phyloP scores from a whole-genome alignment of 2,113 vertebrate genomes.

The Naja naja region DNA sequence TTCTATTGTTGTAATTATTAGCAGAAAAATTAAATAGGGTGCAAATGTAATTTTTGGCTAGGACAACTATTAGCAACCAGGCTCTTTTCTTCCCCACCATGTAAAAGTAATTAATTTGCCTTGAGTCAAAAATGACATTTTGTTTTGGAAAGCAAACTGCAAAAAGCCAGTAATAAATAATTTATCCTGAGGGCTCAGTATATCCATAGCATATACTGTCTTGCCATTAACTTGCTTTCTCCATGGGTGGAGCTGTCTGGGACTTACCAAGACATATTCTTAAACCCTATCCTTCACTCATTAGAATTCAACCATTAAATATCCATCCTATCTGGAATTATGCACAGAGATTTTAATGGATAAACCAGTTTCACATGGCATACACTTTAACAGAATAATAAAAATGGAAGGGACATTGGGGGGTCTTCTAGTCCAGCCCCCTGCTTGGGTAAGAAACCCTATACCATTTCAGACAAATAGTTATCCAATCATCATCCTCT shows the following conservation, averaged over 20 bases:
- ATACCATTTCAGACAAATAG: no score
- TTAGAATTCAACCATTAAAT: neutral
- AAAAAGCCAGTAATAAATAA: neutral
- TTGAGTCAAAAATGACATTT: neutral
- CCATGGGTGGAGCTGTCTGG: neutral
- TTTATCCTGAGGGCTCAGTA: neutral
- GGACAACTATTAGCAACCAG: neutral
- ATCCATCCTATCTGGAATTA: neutral
- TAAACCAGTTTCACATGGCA: neutral
- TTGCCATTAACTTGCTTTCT: neutral
- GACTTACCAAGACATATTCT: neutral
- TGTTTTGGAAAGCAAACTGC: neutral
- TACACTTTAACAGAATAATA: neutral
- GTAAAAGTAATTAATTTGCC: neutral
- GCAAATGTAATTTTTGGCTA: neutral
- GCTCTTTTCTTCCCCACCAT: neutral
- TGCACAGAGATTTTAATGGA: neutral
- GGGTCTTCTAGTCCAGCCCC: no score
- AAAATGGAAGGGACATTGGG: no score
- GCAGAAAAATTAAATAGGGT: neutral
- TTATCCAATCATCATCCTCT: no score
- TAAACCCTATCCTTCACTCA: neutral
- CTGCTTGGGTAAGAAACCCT: no score
- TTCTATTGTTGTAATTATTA: neutral
- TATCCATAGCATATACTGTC: neutral